Conservation (phyloP, 2,113 vertebrate species). For the Calyptommatus sinebrachiatus region DNA sequence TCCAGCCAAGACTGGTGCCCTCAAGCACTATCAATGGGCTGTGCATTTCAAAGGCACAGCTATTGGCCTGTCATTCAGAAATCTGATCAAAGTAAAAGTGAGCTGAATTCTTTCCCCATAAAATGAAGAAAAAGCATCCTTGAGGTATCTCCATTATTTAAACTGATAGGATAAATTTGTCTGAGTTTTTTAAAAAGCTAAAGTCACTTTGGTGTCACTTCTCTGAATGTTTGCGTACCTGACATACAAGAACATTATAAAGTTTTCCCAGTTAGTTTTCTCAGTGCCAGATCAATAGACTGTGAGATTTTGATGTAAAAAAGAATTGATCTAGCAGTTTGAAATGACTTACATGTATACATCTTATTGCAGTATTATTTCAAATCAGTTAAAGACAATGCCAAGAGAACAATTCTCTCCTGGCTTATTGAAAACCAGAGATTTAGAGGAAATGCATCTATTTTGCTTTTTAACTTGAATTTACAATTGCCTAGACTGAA, state of each 20-base stretch:
- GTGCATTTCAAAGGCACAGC: not conserved
- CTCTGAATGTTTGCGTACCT: not conserved
- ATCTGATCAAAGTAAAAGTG: not conserved
- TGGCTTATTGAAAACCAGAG: not conserved
- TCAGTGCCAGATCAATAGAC: not conserved
- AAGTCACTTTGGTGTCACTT: fast-evolving
- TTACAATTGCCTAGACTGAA: too few relatives aligned
- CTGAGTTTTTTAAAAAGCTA: not conserved
- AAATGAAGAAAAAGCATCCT: not conserved
- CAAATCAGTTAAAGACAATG: not conserved
- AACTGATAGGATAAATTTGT: not conserved
- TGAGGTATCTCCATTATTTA: not conserved
- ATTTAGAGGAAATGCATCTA: too few relatives aligned
- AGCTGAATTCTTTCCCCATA: not conserved
- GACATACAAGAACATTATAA: not conserved
- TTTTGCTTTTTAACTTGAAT: too few relatives aligned
- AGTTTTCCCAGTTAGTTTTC: conserved; percentile 19
- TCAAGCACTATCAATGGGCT: not conserved
- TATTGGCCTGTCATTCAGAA: not conserved
- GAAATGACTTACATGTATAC: conserved; percentile 23
- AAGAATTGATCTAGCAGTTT: conserved; percentile 39
- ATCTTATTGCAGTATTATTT: conserved; percentile 55
- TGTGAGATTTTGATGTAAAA: conserved; percentile 49
- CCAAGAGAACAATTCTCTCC: not conserved
- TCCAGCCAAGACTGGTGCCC: not conserved